Conservation (phyloP, 2,113 vertebrate species). For the Saguinus midas region DNA sequence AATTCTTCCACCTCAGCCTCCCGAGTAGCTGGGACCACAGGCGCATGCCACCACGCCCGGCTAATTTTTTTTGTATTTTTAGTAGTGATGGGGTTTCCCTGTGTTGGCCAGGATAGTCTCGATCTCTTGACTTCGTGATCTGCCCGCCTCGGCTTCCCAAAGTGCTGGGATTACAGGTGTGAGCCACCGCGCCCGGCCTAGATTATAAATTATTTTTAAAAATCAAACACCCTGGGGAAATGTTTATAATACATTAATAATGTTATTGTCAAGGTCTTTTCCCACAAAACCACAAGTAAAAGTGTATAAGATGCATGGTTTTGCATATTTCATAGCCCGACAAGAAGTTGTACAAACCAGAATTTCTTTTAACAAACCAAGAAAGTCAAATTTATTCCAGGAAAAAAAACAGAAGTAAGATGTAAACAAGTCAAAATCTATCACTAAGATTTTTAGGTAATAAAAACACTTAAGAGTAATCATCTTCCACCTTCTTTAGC, state of each 20-base stretch:
- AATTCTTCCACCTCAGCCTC: too few species aligned
- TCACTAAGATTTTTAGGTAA: not conserved
- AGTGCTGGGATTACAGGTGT: too few species aligned
- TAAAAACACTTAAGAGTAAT: not conserved
- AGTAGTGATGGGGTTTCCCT: too few species aligned
- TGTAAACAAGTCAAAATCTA: slow-evolving; percentile 23
- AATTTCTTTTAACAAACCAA: not conserved
- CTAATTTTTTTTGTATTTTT: too few species aligned
- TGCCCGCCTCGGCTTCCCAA: too few species aligned
- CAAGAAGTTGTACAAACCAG: not conserved
- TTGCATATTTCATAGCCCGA: not conserved
- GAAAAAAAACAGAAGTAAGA: not conserved
- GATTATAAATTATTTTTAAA: slow-evolving; percentile 27
- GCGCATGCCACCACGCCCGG: too few species aligned
- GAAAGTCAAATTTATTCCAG: not conserved
- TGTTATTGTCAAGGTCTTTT: slow-evolving; percentile 9
- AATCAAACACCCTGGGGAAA: not conserved
- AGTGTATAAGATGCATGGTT: not conserved
- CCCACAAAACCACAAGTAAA: not conserved
- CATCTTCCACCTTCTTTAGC: not conserved
- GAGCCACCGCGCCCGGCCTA: not conserved
- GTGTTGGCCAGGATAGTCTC: too few species aligned
- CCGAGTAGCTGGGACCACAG: too few species aligned
- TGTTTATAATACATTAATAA: not conserved
- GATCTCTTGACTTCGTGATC: too few species aligned